Conservation (phyloP, 2,113 vertebrate genomes). For the Gallinago paraguaiae region DNA sequence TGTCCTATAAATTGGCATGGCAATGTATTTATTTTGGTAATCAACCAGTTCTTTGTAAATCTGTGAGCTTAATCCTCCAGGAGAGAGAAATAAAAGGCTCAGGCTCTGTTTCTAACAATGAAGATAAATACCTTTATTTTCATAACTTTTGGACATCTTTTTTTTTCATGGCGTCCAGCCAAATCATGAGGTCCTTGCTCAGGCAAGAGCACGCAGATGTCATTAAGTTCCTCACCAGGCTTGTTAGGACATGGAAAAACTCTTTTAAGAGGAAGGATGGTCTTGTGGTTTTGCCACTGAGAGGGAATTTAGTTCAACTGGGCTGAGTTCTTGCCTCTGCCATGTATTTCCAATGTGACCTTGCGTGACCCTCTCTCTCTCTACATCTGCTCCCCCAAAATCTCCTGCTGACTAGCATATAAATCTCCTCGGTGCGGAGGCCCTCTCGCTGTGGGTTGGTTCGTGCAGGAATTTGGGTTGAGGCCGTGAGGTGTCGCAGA, state of each 20-base stretch:
- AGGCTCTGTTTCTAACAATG: conserved; percentile 16
- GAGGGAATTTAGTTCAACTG: neutral
- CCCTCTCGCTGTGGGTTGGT: neutral
- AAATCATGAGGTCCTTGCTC: conserved; percentile 9
- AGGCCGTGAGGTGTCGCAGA: neutral
- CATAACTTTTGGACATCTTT: conserved; percentile 55
- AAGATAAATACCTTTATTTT: conserved; percentile 71
- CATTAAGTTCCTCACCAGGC: conserved; percentile 35
- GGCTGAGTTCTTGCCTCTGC: neutral
- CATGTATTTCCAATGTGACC: conserved; percentile 6
- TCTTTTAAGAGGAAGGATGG: neutral
- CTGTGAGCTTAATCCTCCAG: conserved; percentile 47
- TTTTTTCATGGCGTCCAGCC: neutral
- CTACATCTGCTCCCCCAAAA: conserved; percentile 31
- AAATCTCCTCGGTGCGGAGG: neutral
- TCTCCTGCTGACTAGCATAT: neutral
- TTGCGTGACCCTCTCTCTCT: neutral
- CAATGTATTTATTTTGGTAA: conserved; percentile 55
- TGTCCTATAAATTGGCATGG: conserved; percentile 58
- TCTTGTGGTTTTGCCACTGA: conserved; percentile 11
- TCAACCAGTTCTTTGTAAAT: conserved; percentile 67
- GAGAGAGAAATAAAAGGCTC: conserved; percentile 49
- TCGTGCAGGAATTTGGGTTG: neutral
- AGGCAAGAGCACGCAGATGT: conserved; percentile 6
- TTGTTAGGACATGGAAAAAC: conserved; percentile 30